Conservation (phyloP, 2,888 invertebrate species). For the Leptinotarsa tumamoca region DNA sequence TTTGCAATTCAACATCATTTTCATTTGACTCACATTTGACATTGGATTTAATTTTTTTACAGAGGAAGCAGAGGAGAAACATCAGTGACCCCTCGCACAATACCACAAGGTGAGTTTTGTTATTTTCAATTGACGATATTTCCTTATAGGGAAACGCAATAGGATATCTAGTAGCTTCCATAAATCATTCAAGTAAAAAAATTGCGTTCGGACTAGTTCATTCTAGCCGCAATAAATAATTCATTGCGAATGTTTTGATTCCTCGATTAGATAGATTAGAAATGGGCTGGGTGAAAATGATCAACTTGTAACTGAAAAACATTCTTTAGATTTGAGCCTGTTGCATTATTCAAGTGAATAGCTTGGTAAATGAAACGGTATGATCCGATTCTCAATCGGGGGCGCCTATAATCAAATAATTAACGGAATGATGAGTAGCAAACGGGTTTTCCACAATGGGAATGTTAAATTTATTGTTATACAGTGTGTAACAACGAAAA, state of each 20-base stretch:
- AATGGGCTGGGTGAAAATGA: neutral
- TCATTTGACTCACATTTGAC: neutral
- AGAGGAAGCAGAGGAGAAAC: slow-evolving; percentile 79
- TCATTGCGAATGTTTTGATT: neutral
- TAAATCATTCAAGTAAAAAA: slow-evolving; percentile 31
- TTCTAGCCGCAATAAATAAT: neutral
- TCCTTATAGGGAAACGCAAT: slow-evolving; percentile 31
- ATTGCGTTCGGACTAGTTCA: slow-evolving; percentile 22
- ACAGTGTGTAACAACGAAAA: too few relatives aligned
- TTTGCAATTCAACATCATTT: neutral
- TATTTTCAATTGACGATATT: slow-evolving; percentile 31
- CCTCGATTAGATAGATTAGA: neutral
- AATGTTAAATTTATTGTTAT: too few relatives aligned
- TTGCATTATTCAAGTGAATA: neutral
- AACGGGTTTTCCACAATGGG: too few relatives aligned
- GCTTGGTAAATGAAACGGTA: too few relatives aligned
- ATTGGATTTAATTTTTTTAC: slow-evolving; percentile 52
- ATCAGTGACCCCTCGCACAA: slow-evolving; percentile 85
- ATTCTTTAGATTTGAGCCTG: neutral
- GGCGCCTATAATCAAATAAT: too few relatives aligned
- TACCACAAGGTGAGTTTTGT: slow-evolving; percentile 73
- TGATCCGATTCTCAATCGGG: too few relatives aligned
- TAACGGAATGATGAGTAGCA: too few relatives aligned
- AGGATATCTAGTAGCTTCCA: slow-evolving; percentile 32
- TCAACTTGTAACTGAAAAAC: neutral